These are phyloP conservation scores for Miichthys miiuy DNA, from an alignment of 2,797 vertebrate genomes.

Conservation along the genomic window DNA sequence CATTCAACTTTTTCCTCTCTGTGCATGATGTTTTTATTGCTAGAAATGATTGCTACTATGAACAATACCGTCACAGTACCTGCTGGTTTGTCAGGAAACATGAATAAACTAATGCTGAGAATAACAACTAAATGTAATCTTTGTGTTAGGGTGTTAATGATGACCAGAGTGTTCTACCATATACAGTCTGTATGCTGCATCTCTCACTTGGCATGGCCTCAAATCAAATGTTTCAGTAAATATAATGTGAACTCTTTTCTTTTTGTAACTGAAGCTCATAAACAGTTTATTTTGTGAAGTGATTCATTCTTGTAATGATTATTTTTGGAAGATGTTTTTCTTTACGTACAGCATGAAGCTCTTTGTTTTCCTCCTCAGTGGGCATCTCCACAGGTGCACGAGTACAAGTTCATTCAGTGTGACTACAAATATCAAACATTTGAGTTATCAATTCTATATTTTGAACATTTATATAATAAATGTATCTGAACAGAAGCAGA, in stretches of 20 bases:
- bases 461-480: no score
- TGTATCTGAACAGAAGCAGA: no score
- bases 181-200: conserved; percentile 89
- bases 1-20: conserved; percentile 84
- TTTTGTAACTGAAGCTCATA: conserved; percentile 86
- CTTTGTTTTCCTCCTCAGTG: no score
- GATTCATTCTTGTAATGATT: conserved; percentile 32
- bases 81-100: conserved; percentile 90
- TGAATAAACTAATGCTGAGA: conserved; percentile 78
- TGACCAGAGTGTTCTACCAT: conserved; percentile 75
- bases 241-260: conserved; percentile 82
- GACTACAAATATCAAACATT: no score
- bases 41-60: conserved; percentile 67
- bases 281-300: conserved; percentile 80
- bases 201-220: conserved; percentile 91
- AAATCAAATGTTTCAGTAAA: conserved; percentile 89
- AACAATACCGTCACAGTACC: conserved; percentile 88
- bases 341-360: no score
- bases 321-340: no score
- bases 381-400: no score
- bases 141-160: conserved; percentile 86
- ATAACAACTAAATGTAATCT: conserved; percentile 66
- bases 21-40: conserved; percentile 90
- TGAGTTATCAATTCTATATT: no score
- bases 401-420: no score